phyloP scores from a whole-genome alignment of 64 coral and sea anemone species.

The Montipora foliosa region DNA sequence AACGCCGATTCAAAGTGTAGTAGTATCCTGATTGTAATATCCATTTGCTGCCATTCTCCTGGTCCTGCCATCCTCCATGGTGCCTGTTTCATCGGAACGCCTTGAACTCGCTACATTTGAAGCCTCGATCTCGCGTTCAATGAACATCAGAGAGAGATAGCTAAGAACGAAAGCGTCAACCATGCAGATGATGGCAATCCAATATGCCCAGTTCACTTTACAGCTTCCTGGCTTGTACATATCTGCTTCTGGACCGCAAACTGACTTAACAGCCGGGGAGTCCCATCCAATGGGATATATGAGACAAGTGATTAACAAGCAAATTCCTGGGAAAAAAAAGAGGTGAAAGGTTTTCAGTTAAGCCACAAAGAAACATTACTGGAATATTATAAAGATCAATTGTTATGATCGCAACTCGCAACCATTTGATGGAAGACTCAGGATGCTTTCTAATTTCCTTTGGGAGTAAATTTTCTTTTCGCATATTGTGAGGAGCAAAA shows the following conservation, averaged over 20 bases:
- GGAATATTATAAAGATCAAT: no score
- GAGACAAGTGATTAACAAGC: conserved; percentile 74
- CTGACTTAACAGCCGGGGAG: conserved; percentile 43
- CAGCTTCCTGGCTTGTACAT: conserved; percentile 74
- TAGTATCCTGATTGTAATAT: conserved; percentile 18
- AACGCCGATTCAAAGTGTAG: not conserved
- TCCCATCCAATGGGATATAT: conserved; percentile 88
- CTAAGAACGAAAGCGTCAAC: conserved; percentile 86
- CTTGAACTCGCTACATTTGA: conserved; percentile 9
- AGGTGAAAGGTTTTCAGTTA: no score
- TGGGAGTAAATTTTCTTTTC: no score
- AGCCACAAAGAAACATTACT: no score
- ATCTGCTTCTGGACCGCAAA: conserved; percentile 72
- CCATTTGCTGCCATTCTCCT: not conserved
- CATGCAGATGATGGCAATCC: conserved; percentile 81
- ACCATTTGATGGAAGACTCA: no score
- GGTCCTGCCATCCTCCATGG: not conserved
- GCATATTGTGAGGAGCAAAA: no score
- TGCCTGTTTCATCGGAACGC: not conserved
- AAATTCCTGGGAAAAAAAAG: not conserved
- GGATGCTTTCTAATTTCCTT: no score
- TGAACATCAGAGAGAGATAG: conserved; percentile 87
- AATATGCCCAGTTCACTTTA: conserved; percentile 83
- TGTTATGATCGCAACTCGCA: no score
- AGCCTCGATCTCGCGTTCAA: conserved; percentile 76